Evolutionary conservation across 2,113 vertebrate species (phyloP).

Genomic region (Neodon shergylaensis): DNA sequence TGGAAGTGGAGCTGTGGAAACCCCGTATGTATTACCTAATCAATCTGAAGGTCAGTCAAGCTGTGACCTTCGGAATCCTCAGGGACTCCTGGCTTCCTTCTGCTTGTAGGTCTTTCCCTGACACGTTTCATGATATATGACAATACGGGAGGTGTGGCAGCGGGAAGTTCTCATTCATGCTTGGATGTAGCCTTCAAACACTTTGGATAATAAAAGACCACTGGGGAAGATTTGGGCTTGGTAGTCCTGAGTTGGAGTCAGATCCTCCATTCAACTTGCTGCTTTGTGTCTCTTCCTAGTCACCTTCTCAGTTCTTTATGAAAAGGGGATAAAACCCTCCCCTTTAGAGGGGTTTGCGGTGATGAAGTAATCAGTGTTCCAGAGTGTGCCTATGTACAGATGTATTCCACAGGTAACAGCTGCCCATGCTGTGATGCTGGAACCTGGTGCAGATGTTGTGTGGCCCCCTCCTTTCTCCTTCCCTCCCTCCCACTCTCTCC

Average conservation of each 20-base stretch:
- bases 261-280: background rate
- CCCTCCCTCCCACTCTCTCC: background rate
- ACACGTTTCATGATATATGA: background rate
- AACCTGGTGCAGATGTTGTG: background rate
- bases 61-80: background rate
- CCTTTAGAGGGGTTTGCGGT: background rate
- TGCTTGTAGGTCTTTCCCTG: background rate
- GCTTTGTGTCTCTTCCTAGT: background rate
- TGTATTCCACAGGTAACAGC: background rate
- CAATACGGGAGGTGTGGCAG: background rate
- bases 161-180: background rate
- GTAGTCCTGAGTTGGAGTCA: background rate
- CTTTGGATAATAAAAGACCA: background rate
- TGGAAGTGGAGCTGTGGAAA: background rate
- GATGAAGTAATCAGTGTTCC: background rate
- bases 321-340: background rate
- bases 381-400: background rate
- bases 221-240: background rate
- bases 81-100: background rate
- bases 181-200: background rate
- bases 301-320: background rate
- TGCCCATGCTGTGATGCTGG: background rate
- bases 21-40: background rate
- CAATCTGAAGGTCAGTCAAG: background rate
- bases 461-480: background rate